Evolutionary conservation across 2,113 vertebrate genomes (phyloP).

Genomic region (Trichomycterus rosablanca): DNA sequence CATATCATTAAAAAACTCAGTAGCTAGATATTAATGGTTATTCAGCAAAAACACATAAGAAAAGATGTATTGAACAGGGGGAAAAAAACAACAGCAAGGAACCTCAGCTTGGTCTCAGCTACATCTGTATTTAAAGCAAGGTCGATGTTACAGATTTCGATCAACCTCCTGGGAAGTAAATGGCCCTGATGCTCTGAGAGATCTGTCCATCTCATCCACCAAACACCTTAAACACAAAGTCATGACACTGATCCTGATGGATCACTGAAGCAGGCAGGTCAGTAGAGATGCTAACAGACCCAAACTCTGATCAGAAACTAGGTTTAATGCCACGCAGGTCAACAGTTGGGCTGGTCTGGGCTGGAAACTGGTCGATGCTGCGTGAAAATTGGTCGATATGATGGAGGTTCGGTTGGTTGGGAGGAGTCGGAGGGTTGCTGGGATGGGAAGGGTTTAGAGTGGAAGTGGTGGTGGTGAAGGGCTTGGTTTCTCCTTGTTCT

Average conservation of each 20-base stretch:
- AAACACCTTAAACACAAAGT: no score
- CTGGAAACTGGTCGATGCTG: conserved; percentile 10
- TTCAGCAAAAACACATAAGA: conserved; percentile 14
- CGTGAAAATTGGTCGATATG: conserved; percentile 16
- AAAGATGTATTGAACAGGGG: not conserved
- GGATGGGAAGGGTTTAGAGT: conserved; percentile 54
- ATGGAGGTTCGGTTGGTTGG: conserved; percentile 45
- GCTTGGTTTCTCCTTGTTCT: conserved; percentile 56
- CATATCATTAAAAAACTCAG: conserved; percentile 49
- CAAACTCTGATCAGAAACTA: no score
- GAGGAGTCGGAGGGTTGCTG: conserved; percentile 63
- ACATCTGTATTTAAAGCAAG: conserved; percentile 46
- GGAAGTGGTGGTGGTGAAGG: conserved; percentile 61
- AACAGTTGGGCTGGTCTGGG: conserved; percentile 8
- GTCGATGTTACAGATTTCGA: conserved; percentile 38
- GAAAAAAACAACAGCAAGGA: conserved; percentile 15
- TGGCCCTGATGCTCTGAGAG: conserved; percentile 62
- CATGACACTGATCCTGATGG: no score
- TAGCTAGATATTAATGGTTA: conserved; percentile 47
- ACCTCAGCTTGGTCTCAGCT: conserved; percentile 46
- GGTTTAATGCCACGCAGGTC: conserved; percentile 29
- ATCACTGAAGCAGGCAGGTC: no score
- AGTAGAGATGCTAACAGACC: no score
- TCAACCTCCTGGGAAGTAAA: conserved; percentile 22
- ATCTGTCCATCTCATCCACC: conserved; percentile 48